Evolutionary conservation across 2,888 invertebrate species (phyloP).

Genomic region (Vandiemenella viatica): DNA sequence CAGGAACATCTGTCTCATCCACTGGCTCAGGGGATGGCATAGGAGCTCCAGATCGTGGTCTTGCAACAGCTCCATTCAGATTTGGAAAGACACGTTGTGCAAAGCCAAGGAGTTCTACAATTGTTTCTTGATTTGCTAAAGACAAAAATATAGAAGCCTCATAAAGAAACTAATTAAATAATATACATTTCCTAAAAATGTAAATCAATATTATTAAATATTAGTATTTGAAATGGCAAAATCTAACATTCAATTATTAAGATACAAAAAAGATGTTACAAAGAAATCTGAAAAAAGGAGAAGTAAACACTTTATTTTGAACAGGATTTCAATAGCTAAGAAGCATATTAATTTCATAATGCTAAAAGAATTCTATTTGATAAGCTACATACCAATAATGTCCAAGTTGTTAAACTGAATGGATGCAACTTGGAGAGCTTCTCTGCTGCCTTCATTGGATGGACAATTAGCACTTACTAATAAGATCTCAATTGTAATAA

Average conservation of each 20-base stretch:
- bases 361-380: too few species aligned
- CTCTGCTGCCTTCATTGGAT: slow-evolving; percentile 31
- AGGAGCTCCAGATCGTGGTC: slow-evolving; percentile 1
- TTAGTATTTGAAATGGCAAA: too few species aligned
- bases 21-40: not conserved
- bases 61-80: slow-evolving; percentile 18
- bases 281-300: too few species aligned
- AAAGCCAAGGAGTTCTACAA: slow-evolving; percentile 85
- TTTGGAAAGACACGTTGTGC: slow-evolving; percentile 52
- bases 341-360: too few species aligned
- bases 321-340: too few species aligned
- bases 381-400: slow-evolving; percentile 73
- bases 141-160: slow-evolving; percentile 15
- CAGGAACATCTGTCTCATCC: not conserved
- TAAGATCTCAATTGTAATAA: slow-evolving; percentile 68
- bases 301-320: too few species aligned
- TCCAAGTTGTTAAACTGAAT: slow-evolving; percentile 89
- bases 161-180: too few species aligned
- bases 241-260: too few species aligned
- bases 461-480: slow-evolving; percentile 43
- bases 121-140: slow-evolving; percentile 85
- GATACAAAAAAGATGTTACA: too few species aligned
- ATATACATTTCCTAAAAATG: too few species aligned
- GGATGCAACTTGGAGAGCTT: slow-evolving; percentile 54
- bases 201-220: too few species aligned